Evolutionary conservation across 37 sponge, comb jelly and placozoan genomes (phyloP).

Genomic region (Oopsacas minuta): DNA sequence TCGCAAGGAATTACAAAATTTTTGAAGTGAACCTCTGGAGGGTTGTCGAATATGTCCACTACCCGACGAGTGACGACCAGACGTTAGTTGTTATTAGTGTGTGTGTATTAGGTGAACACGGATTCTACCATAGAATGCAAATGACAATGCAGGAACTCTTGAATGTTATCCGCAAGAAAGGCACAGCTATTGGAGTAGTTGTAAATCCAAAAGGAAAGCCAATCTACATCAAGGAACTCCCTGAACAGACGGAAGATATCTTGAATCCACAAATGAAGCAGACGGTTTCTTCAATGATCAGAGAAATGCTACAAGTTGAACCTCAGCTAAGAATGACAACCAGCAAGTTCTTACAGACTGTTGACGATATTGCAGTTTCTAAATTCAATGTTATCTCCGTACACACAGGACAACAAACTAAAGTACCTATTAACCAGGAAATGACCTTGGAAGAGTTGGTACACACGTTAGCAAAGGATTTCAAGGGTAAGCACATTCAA

Average conservation of each 20-base stretch:
- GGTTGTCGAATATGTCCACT: too few relatives aligned
- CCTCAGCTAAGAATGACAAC: background rate
- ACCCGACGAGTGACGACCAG: too few relatives aligned
- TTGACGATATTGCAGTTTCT: background rate
- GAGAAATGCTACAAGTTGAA: background rate
- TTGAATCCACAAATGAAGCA: background rate
- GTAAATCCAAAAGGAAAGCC: slow-evolving; percentile 8
- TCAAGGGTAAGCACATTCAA: slow-evolving; percentile 5
- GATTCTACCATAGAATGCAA: background rate
- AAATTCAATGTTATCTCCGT: background rate
- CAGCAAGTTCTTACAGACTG: background rate
- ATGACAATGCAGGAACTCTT: slow-evolving; percentile 15
- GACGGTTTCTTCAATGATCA: background rate
- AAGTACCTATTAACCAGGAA: background rate
- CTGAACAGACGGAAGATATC: slow-evolving; percentile 8
- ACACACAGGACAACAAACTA: slow-evolving; percentile 4
- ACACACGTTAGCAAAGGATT: background rate
- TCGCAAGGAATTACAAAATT: too few relatives aligned
- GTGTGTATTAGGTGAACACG: background rate
- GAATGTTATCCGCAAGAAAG: slow-evolving; percentile 16
- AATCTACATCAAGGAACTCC: slow-evolving; percentile 10
- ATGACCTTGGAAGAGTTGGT: background rate
- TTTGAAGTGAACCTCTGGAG: too few relatives aligned
- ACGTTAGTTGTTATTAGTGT: too few relatives aligned
- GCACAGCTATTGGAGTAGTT: background rate